phyloP scores from a whole-genome alignment of 2,888 invertebrate species.

The Neoitamus cyanurus region DNA sequence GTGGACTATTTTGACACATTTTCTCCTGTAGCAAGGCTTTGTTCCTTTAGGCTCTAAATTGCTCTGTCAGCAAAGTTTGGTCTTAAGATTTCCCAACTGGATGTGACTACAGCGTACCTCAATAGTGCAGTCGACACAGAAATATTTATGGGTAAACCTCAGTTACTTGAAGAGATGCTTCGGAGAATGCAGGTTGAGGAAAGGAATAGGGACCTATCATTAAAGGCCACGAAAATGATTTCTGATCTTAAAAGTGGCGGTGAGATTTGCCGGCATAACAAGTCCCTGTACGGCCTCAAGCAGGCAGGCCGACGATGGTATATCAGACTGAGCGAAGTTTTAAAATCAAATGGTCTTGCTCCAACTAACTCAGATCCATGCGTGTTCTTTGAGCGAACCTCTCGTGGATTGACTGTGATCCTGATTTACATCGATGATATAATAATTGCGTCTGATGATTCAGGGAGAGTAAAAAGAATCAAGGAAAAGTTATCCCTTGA shows the following conservation, averaged over 20 bases:
- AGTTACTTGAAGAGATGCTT: constrained; percentile 27
- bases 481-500: neutral
- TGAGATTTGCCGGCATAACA: constrained; percentile 37
- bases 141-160: constrained; percentile 34
- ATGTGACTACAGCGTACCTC: constrained; percentile 48
- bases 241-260: neutral
- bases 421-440: neutral
- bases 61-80: constrained; percentile 45
- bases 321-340: neutral
- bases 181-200: too few relatives aligned
- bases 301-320: constrained; percentile 41
- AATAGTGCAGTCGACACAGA: neutral
- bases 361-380: constrained; percentile 35
- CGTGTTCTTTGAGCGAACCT: constrained; percentile 3
- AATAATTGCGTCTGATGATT: neutral
- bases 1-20: constrained; percentile 50
- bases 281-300: constrained; percentile 36
- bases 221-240: neutral
- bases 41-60: constrained; percentile 45
- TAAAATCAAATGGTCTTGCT: neutral
- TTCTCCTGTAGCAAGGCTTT: constrained; percentile 49
- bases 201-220: neutral
- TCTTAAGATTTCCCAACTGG: constrained; percentile 51
- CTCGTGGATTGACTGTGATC: neutral
- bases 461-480: neutral